Percentiles rank a stretch among this genome's conserved stretches.
These are phyloP conservation scores for Camponotus vicinus DNA, from an alignment of 1,140 invertebrate species.

Conservation along the genomic window DNA sequence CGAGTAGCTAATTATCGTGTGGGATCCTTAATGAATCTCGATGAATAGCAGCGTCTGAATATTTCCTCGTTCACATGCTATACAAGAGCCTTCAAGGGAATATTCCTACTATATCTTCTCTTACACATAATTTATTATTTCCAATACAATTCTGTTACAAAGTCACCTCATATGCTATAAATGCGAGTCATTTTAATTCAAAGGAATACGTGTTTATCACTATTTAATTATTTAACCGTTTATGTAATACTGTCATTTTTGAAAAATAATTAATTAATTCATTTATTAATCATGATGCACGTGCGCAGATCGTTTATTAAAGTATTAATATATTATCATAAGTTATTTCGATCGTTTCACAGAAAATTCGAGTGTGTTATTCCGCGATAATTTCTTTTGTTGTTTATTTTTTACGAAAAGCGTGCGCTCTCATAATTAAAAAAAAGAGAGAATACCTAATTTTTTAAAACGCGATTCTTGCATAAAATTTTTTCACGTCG, in stretches of 20 bases:
- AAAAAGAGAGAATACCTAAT: not conserved
- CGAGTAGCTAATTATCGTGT: not conserved
- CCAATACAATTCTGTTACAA: not conserved
- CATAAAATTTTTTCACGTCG: not conserved
- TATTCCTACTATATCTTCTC: not conserved
- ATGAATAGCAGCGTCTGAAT: not conserved
- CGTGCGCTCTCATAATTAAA: not conserved
- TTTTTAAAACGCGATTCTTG: conserved; percentile 1
- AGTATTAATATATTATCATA: too few species aligned
- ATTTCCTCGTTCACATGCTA: conserved; percentile 1
- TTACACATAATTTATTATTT: not conserved
- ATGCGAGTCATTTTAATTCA: not conserved
- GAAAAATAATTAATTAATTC: conserved; percentile 16
- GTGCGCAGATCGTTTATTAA: too few species aligned
- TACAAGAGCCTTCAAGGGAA: too few species aligned
- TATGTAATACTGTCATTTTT: not conserved
- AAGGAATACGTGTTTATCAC: not conserved
- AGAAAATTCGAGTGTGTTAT: conserved; percentile 37
- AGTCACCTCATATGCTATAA: not conserved
- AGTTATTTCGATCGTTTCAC: not conserved
- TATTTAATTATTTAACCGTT: not conserved
- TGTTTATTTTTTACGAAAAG: conserved; percentile 41
- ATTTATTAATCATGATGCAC: too few species aligned
- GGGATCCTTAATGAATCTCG: conserved; percentile 20
- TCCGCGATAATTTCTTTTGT: conserved; percentile 29